Evolutionary conservation across 37 sponge, comb jelly and placozoan genomes (phyloP), one percentile per base, ranked within the genome.

Genomic region (Aphrocallistes beatrix): DNA sequence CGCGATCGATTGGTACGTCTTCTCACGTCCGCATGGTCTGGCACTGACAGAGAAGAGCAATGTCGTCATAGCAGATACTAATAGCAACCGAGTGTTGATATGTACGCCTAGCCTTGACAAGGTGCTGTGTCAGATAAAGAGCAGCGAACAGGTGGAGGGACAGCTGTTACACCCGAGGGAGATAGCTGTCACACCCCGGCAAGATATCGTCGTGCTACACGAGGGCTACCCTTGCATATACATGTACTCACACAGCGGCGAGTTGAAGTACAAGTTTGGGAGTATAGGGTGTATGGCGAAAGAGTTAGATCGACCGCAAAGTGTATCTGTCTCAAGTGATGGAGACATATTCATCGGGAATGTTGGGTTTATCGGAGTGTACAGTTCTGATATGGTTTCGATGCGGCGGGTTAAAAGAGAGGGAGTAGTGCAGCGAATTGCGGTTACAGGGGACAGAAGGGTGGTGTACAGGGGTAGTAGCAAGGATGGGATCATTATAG

Each of bases 401-500:
- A 60, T 60, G 75, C 25, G 1, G 25, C 25, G 75, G n/a, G 75
- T 60, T 3, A 25, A 30, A 30, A 60, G 75, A 60, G 28, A 60
- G 75, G 75, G 75, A 3, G 75, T 60, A 6, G 75, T 60, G n/a
- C 75, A 60, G 75, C 8, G 75, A 32, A 19, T 60, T 3, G 75
- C 75, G 10, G 75, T 60, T 6, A 60, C 75, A 3, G n/a, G 8
- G 25, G 75, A 60, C 21, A 60, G 21, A 13, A 19, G 75, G 25
- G 75, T 60, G 8, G n/a, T 60, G n/a, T 60, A 60, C n/a, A 19
- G 75, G 10, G 75, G 75, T 13, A 28, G 6, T 6, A 60, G 75
- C 34, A 60, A 60, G n/a, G 75, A 60, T 32, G 75, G 75, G 75
- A 60, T 60, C 75, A 60, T 60, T 8, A 60, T 60, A 60, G 75